Conservation (phyloP, 2,797 vertebrate genomes). For the Neostethus bicornis region DNA sequence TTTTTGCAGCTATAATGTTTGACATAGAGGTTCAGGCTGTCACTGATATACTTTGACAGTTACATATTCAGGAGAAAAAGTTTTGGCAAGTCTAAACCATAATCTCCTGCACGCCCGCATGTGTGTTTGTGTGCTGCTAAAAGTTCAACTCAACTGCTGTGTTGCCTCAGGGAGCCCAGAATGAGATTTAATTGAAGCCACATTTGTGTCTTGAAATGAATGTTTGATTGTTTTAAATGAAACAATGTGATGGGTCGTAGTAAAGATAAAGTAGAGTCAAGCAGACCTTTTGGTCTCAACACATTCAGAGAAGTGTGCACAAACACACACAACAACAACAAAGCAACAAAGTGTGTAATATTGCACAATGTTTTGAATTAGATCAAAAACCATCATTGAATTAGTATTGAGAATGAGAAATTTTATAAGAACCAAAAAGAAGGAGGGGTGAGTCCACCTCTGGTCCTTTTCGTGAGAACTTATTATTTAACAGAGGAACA, state of each 20-base stretch:
- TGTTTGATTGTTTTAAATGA: constrained; percentile 67
- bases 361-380: constrained; percentile 68
- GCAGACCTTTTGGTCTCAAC: constrained; percentile 35
- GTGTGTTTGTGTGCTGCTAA: constrained; percentile 3
- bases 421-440: constrained; percentile 14
- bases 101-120: constrained; percentile 5
- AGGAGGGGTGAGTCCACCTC: constrained; percentile 24
- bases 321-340: constrained; percentile 13
- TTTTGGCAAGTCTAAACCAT: constrained; percentile 11
- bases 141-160: constrained; percentile 21
- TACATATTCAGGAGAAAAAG: constrained; percentile 40
- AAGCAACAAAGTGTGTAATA: constrained; percentile 38
- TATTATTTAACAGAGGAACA: constrained; percentile 47
- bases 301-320: constrained; percentile 16
- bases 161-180: constrained; percentile 49
- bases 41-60: constrained; percentile 36
- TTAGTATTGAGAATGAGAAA: constrained; percentile 34
- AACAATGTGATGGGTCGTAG: constrained; percentile 62
- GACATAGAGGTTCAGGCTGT: constrained; percentile 29
- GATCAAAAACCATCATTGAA: constrained; percentile 41
- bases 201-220: constrained; percentile 54
- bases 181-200: constrained; percentile 50
- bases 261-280: constrained; percentile 57
- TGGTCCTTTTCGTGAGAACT: constrained; percentile 52
- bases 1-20: constrained; percentile 27